Conservation (phyloP, 2,888 invertebrate genomes). For the Scaptomyza reducta region DNA sequence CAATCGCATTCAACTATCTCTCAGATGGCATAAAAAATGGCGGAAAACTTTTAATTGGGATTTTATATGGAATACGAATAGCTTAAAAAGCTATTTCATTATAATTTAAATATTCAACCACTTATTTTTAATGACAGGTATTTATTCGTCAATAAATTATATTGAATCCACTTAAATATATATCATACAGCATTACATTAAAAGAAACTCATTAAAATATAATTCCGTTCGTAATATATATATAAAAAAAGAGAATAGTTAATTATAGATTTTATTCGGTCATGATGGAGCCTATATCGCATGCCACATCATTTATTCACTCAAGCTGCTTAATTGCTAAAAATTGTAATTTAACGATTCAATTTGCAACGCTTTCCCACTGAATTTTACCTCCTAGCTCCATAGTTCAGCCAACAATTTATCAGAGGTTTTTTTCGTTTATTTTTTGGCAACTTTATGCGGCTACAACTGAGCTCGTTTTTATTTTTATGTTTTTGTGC, state of each 20-base stretch:
- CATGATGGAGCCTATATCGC: not conserved
- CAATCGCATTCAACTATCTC: not conserved
- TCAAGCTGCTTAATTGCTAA: slow-evolving; percentile 25
- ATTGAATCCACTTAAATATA: not conserved
- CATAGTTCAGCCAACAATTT: slow-evolving; percentile 28
- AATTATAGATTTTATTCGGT: not conserved
- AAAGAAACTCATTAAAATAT: not conserved
- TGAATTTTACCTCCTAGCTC: slow-evolving; percentile 20
- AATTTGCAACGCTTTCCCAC: slow-evolving; percentile 55
- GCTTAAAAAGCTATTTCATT: too few relatives aligned
- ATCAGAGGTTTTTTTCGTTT: slow-evolving; percentile 13
- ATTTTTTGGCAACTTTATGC: slow-evolving; percentile 10
- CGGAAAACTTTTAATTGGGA: not conserved
- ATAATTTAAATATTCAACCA: too few relatives aligned
- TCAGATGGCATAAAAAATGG: too few relatives aligned
- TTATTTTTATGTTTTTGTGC: too few relatives aligned
- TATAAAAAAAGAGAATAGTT: not conserved
- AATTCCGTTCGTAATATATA: not conserved
- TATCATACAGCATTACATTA: not conserved
- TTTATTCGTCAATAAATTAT: not conserved
- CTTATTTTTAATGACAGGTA: not conserved
- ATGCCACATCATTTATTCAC: slow-evolving; percentile 7
- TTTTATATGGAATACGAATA: too few relatives aligned
- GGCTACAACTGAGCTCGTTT: slow-evolving; percentile 34
- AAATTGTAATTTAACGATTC: slow-evolving; percentile 34